These are phyloP conservation scores for Polyploca ridens DNA, from an alignment of 2,888 invertebrate genomes.

Conservation along the genomic window DNA sequence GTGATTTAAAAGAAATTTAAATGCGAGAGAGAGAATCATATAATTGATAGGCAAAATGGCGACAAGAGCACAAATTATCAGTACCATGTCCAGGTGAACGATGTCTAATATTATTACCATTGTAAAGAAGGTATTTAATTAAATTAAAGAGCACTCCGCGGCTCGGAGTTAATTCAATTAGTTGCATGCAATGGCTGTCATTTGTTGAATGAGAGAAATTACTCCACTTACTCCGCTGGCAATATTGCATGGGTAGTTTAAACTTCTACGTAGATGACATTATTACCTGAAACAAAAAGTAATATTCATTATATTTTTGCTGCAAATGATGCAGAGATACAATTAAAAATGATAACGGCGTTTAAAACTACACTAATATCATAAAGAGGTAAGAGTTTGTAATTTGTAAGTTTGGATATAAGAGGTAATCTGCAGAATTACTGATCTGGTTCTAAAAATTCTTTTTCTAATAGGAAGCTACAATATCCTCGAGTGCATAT, in stretches of 20 bases:
- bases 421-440: too few species aligned
- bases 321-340: too few species aligned
- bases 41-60: background rate
- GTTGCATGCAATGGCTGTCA: slow-evolving; percentile 16
- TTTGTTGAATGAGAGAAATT: background rate
- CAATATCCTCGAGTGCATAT: too few species aligned
- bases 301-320: background rate
- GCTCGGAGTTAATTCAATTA: slow-evolving; percentile 51
- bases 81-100: slow-evolving; percentile 5
- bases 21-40: too few species aligned
- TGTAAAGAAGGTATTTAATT: slow-evolving; percentile 36
- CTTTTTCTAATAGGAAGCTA: too few species aligned
- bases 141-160: slow-evolving; percentile 49
- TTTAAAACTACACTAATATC: too few species aligned
- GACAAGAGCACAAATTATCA: background rate
- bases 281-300: background rate
- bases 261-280: background rate
- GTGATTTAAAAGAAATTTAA: too few species aligned
- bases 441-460: too few species aligned
- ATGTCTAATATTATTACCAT: slow-evolving; percentile 1
- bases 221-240: background rate
- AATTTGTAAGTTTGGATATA: too few species aligned
- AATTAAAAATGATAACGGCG: too few species aligned
- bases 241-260: background rate
- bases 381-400: too few species aligned